Base-by-base conservation (phyloP, 2,113 vertebrate genomes). In the Neodontobutis hainanensis region DNA sequence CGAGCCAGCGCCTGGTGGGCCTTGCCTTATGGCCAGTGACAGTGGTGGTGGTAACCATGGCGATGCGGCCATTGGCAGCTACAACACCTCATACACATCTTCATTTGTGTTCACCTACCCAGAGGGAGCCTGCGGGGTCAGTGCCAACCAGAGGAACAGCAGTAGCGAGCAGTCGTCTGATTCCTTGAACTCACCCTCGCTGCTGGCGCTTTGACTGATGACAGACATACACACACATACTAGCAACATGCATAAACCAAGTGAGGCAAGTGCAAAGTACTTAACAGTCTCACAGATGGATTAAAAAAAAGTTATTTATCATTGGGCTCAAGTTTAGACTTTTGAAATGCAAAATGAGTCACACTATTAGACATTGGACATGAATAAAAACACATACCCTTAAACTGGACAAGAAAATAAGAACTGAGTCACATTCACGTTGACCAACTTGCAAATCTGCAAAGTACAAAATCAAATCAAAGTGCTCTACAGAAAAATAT, bases 71-170 rank as follows among this genome's bases (percentile, higher is more conserved):
- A 83, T 89, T 88, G 87, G 88, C 89, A 89, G 88, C 92, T 92
- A 91, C 94, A 96, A 94, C 94, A 92, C 95, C 90, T 94, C 96
- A 94, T 96, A 94, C 92, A 96, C 96, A 89, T 97, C 96, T 95
- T 95, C 97, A 95, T 99, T 99, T 97, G 96, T 99, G 90, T 97
- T 97, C 95, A 97, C 95, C 95, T 96, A 95, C 95, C 97, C 97
- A 96, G 97, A 99, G 94, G 95, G 95, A 95, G 89, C 93, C 87
- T 97, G 96, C 84, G 94, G 96, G 93, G 92, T 93, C 92, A 93
- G 92, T 78, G 92, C 92, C 86, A 94, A 95, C 91, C 95, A 96
- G 91, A 93, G 95, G 94, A 92, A 94, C 95, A 95, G 95, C 94
- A 95, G 95, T 94, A 96, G 94, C 88, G 96, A 98, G 92, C 95